Evolutionary conservation across 1,140 invertebrate species (phyloP).

Genomic region (Cydia fagiglandana): DNA sequence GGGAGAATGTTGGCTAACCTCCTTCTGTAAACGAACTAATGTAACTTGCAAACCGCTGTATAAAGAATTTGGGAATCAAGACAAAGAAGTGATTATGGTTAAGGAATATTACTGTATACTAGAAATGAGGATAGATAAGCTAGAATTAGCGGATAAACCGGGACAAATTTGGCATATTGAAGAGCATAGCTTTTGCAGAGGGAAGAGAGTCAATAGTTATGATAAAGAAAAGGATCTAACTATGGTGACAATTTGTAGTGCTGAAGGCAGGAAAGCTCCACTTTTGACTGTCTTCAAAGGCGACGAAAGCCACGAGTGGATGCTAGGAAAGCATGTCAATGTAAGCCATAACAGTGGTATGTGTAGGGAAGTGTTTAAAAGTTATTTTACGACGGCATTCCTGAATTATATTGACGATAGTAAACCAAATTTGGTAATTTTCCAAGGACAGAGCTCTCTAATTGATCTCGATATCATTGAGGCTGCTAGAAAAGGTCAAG

Average conservation of each 20-base stretch:
- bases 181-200: neutral
- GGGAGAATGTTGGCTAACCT: neutral
- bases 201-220: neutral
- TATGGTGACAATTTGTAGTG: neutral
- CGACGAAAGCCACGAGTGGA: neutral
- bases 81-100: neutral
- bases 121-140: neutral
- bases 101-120: neutral
- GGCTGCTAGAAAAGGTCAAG: neutral
- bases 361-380: neutral
- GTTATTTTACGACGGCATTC: neutral
- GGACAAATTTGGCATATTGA: conserved; percentile 7
- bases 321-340: neutral
- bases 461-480: neutral
- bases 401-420: neutral
- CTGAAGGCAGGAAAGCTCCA: conserved; percentile 6
- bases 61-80: conserved; percentile 7
- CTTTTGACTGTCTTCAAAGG: neutral
- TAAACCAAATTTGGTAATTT: neutral
- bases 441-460: neutral
- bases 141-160: neutral
- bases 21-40: neutral
- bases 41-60: neutral
- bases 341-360: neutral
- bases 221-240: neutral